Conservation (phyloP, 1,140 invertebrate species). For the Antheraea pernyi region DNA sequence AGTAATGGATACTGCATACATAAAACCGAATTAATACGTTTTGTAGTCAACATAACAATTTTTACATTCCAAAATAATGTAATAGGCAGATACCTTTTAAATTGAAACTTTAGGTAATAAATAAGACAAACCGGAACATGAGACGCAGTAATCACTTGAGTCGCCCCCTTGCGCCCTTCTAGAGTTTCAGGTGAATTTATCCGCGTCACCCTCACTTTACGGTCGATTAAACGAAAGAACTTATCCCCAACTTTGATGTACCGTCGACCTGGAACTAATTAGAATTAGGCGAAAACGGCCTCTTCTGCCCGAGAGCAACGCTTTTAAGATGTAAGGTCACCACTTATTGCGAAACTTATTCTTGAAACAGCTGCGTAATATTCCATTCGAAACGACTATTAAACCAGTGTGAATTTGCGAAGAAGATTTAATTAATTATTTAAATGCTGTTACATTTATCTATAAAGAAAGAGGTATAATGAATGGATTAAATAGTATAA, state of each 20-base stretch:
- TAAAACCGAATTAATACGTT: background rate
- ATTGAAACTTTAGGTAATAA: slow-evolving; percentile 15
- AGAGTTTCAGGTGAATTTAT: slow-evolving; percentile 39
- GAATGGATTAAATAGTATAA: background rate
- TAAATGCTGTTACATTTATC: background rate
- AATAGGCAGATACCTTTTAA: background rate
- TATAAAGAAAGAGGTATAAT: background rate
- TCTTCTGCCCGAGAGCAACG: slow-evolving; percentile 18
- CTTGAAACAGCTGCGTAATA: slow-evolving; percentile 15
- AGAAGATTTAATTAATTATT: background rate
- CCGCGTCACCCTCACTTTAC: slow-evolving; percentile 41
- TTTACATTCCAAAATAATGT: background rate
- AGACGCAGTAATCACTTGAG: slow-evolving; percentile 33
- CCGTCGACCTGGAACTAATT: slow-evolving; percentile 63
- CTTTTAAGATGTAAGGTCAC: slow-evolving; percentile 23
- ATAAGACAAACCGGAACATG: slow-evolving; percentile 24
- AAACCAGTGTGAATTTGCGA: slow-evolving; percentile 1
- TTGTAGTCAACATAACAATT: background rate
- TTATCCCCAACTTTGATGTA: slow-evolving; percentile 54
- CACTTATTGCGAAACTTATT: slow-evolving; percentile 29
- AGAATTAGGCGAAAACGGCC: slow-evolving; percentile 56
- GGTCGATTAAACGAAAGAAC: slow-evolving; percentile 65
- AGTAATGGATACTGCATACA: too few species aligned
- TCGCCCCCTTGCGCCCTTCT: slow-evolving; percentile 12
- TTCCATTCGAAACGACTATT: slow-evolving; percentile 4